These are phyloP conservation scores for Holothuria glaberrima DNA, from an alignment of 35 echinoderm and acorn worm genomes.

Conservation along the genomic window DNA sequence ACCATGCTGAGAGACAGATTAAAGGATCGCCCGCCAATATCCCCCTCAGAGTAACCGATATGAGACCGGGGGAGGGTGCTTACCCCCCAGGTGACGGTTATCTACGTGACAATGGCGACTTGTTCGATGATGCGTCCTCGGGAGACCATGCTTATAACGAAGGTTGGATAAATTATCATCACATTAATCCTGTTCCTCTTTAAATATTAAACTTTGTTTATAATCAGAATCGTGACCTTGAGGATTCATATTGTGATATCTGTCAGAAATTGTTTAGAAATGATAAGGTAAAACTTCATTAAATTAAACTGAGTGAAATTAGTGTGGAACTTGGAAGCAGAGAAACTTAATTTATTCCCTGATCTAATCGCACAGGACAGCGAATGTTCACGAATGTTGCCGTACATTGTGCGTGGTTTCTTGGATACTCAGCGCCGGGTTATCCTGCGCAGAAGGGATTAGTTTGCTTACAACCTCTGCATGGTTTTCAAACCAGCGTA, in stretches of 20 bases:
- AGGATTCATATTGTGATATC: background rate
- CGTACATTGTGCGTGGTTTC: no score
- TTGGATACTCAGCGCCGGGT: no score
- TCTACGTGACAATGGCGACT: background rate
- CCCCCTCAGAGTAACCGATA: background rate
- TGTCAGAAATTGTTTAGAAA: background rate
- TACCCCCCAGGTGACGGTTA: background rate
- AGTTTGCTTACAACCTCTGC: no score
- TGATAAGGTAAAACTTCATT: no score
- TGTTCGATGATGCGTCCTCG: conserved; percentile 27
- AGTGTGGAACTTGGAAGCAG: no score
- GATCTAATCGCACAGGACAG: no score
- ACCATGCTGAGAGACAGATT: background rate
- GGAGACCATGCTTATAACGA: conserved; percentile 16
- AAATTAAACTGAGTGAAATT: no score
- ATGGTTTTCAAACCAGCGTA: background rate
- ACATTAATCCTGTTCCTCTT: no score
- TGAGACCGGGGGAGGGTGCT: background rate
- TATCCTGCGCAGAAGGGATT: no score
- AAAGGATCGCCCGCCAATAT: background rate
- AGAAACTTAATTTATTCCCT: no score
- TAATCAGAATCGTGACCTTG: background rate
- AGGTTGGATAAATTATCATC: background rate
- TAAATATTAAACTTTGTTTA: no score
- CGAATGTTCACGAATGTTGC: no score